Evolutionary conservation across 1,140 invertebrate genomes (phyloP).

Genomic region (Drosophila willistoni): DNA sequence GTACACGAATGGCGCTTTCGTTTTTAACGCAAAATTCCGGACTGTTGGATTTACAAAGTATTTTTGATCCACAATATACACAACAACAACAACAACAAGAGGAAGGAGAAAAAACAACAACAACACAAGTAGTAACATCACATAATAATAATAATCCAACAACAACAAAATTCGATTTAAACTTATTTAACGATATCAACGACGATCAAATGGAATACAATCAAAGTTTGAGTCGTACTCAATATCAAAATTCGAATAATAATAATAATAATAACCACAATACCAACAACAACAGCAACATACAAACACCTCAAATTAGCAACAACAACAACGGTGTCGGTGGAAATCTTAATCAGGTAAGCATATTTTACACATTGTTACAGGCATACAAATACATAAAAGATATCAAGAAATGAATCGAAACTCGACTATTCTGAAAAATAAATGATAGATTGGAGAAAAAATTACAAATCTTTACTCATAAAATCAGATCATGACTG

Average conservation of each 20-base stretch:
- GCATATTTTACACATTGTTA: no score
- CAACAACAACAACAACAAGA: slow-evolving; percentile 66
- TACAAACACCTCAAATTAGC: slow-evolving; percentile 23
- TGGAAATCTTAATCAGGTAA: slow-evolving; percentile 71
- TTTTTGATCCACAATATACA: slow-evolving; percentile 80
- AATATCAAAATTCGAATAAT: slow-evolving; percentile 65
- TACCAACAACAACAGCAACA: slow-evolving; percentile 28
- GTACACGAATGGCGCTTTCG: slow-evolving; percentile 82
- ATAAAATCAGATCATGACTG: no score
- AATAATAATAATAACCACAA: slow-evolving; percentile 46
- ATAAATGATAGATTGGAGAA: no score
- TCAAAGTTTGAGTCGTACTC: slow-evolving; percentile 65
- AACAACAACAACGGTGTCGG: slow-evolving; percentile 51
- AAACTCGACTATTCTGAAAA: no score
- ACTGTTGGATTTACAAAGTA: slow-evolving; percentile 81
- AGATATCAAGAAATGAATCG: no score
- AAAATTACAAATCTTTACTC: no score
- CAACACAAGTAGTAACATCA: slow-evolving; percentile 40
- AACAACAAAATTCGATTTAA: slow-evolving; percentile 71
- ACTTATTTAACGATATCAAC: slow-evolving; percentile 64
- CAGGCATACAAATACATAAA: no score
- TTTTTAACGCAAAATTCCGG: slow-evolving; percentile 77
- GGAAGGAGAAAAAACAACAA: slow-evolving; percentile 37
- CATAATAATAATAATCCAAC: slow-evolving; percentile 25
- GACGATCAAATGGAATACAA: slow-evolving; percentile 79